Evolutionary conservation across 2,113 vertebrate species (phyloP).

Genomic region (Puntigrus tetrazona): DNA sequence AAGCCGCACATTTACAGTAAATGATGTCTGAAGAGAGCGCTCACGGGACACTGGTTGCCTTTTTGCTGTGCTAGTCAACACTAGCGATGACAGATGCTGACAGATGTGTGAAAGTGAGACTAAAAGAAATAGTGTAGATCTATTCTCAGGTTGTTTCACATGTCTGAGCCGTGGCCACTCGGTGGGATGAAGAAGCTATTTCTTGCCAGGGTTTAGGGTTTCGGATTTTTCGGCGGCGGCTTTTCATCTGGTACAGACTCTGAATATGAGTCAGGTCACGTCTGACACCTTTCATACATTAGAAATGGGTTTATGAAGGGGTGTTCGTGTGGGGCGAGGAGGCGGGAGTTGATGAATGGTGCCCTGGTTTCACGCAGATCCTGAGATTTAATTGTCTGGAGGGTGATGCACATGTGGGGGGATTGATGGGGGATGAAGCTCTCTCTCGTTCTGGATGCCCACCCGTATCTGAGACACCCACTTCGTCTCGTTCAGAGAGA

Average conservation of each 20-base stretch:
- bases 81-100: background rate
- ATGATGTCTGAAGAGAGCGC: background rate
- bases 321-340: constrained; percentile 7
- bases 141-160: background rate
- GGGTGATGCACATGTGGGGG: background rate
- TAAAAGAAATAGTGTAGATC: background rate
- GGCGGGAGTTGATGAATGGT: background rate
- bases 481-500: background rate
- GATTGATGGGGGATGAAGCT: background rate
- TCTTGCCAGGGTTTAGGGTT: background rate
- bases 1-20: constrained; percentile 21
- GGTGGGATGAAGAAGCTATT: background rate
- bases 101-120: constrained; percentile 1
- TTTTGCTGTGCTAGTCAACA: background rate
- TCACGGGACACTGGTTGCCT: constrained; percentile 2
- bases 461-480: constrained; percentile 19
- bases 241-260: background rate
- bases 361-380: background rate
- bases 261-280: background rate
- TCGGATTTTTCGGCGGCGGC: background rate
- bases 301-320: constrained; percentile 2
- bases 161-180: background rate
- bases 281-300: background rate
- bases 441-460: background rate
- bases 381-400: constrained; percentile 11